Evolutionary conservation across 2,113 vertebrate genomes (phyloP), one percentile per base, ranked within the genome.

Genomic region (Bostrychus sinensis): DNA sequence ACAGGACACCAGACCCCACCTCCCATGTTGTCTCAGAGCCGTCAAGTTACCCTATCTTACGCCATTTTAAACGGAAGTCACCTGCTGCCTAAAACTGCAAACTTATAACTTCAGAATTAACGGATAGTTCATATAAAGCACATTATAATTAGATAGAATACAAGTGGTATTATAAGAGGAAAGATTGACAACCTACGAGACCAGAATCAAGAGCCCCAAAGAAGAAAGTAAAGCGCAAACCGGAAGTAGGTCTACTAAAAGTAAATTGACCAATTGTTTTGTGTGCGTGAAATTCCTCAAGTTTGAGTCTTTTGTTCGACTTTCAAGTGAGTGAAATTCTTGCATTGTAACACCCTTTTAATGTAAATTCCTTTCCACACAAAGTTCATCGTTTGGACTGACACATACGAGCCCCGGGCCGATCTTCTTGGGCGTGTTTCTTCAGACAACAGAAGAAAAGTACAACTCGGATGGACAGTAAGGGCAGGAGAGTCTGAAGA

Each of bases 401-500:
- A 23, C 9, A 53, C 20, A 1, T 6, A 1, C 1, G 17, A 12
- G 36, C 16, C 2, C 4, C 8, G 13, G 22, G 14, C 13, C 2
- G 36, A 7, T 14, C 20, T 46, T 48, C 17, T 48, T 25, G 20
- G 45, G 22, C 5, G 11, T 23, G 19, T 8, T 19, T 11, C 17
- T 39, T 38, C 20, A 10, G 22, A 16, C n/a, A 32, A 16, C 36
- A n/a, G 16, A 43, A 16, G 32, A 42, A 19, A 34, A 43, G 42
- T 12, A 11, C 23, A 48, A 41, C 8, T 69, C 34, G 43, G 11
- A 62, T 72, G 75, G 53, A 26, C 37, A n/a, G 28, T n/a, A 28
- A 17, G 66, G n/a, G n/a, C n/a, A n/a, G n/a, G 55, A 63, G 66
- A 64, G 75, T 75, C 30, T 48, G 48, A 70, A 46, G 65, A 69